Base-by-base conservation (phyloP, 2,113 vertebrate genomes). In the Platycercus adscitus region DNA sequence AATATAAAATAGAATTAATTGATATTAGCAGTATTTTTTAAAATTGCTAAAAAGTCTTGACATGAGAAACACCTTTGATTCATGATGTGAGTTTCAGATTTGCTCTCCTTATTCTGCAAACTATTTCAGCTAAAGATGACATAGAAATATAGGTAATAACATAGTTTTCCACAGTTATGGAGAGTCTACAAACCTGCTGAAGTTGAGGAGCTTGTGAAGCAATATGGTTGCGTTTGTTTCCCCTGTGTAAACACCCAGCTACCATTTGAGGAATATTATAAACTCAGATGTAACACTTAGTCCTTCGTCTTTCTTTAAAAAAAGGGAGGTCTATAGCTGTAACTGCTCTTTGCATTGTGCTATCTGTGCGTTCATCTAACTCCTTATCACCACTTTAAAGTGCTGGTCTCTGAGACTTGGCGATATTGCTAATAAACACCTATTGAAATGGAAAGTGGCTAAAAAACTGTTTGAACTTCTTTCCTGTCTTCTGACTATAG, bases 401-500 rank as follows among this genome's bases (percentile, higher is more conserved):
- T 56, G 64, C 85, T 55, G 91, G 83, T 94, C 95, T 95, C 96
- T 86, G 78, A 16, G 93, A 78, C 84, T 44, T 4, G 4, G 66
- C 46, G 70, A 94, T 94, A 93, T 77, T 95, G 66, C 85, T 93
- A 97, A 96, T 94, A 97, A 85, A 79, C 79, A 85, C 33, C 91
- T 93, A 94, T 97, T 96, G 96, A 98, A 97, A 96, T 97, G 96
- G 97, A 97, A 97, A 98, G 93, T 2, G 66, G 95, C 88, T 93
- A 64, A 94, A 97, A 95, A 93, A 20, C 86, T 97, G 91, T 97
- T 96, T 96, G 96, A 97, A 98, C 95, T 96, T 91, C 96, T 95
- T 81, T 15, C 28, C 96, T 81, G 77, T 84, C 88, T 94, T 91
- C 96, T 95, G 73, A 86, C 92, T 97, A 92, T 82, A 92, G 89